These are phyloP conservation scores for Lucinisca nassula DNA, from an alignment of 2,888 invertebrate genomes.

Conservation along the genomic window DNA sequence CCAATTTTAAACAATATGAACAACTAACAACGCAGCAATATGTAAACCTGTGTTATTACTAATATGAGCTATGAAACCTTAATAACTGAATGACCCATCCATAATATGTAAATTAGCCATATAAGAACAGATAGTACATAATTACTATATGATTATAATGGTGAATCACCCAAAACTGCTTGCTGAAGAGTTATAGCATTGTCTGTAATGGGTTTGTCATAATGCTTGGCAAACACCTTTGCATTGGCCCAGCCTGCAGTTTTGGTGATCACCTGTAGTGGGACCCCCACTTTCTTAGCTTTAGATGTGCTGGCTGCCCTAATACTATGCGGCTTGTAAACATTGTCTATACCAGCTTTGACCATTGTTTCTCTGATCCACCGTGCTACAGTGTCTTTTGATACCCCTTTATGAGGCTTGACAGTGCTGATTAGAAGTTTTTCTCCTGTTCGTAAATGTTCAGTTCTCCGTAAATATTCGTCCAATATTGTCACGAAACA, in stretches of 20 bases:
- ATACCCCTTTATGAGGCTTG: constrained; percentile 1
- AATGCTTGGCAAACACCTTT: background rate
- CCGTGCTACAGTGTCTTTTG: constrained; percentile 4
- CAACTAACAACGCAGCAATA: background rate
- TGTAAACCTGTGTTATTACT: background rate
- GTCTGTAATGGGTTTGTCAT: background rate
- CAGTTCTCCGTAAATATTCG: background rate
- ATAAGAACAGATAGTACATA: no score
- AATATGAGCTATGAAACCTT: background rate
- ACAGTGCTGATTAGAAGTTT: constrained; percentile 24
- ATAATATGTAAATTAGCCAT: no score
- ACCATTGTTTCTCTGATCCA: background rate
- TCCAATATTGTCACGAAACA: constrained; percentile 8
- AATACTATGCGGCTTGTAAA: constrained; percentile 19
- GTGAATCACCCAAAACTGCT: background rate
- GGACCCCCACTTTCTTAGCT: constrained; percentile 9
- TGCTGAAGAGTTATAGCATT: background rate
- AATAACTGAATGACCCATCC: no score
- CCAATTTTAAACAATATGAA: background rate
- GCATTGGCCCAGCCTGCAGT: constrained; percentile 14
- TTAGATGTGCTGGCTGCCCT: background rate
- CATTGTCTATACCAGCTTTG: background rate
- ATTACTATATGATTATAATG: no score
- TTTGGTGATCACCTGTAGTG: background rate
- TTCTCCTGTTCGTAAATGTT: background rate